Percentiles rank a stretch among this genome's conserved stretches.
These are phyloP conservation scores for Loripinus fragilis DNA, from an alignment of 2,888 invertebrate genomes.

Conservation along the genomic window DNA sequence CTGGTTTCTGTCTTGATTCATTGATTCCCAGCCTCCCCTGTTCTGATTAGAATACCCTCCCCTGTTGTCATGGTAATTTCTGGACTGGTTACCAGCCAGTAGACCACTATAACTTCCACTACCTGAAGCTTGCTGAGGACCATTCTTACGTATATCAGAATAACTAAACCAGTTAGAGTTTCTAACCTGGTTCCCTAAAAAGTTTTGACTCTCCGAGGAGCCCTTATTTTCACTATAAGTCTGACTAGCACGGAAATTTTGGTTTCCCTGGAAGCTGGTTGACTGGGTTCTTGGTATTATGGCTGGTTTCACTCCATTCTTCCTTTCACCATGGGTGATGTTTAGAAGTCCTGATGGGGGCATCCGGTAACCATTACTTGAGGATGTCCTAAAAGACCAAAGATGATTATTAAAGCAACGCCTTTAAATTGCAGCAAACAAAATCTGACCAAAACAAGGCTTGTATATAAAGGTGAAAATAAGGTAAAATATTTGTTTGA, in stretches of 20 bases:
- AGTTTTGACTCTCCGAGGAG: not conserved
- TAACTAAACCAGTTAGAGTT: not conserved
- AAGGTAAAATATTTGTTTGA: too few species aligned
- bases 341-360: conserved; percentile 86
- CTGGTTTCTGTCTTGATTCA: not conserved
- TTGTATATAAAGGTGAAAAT: too few species aligned
- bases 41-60: conserved; percentile 32
- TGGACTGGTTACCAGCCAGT: conserved; percentile 25
- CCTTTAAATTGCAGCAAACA: too few species aligned
- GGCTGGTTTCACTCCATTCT: conserved; percentile 55
- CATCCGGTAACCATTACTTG: conserved; percentile 85
- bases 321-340: conserved; percentile 86
- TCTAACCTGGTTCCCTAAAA: not conserved
- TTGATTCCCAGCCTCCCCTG: conserved; percentile 13
- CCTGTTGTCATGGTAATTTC: conserved; percentile 42
- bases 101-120: not conserved
- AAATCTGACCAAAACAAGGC: too few species aligned
- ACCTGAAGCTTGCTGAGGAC: not conserved
- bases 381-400: conserved; percentile 77
- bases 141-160: not conserved
- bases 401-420: too few species aligned
- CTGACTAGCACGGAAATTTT: too few species aligned
- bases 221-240: not conserved
- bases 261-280: conserved; percentile 21
- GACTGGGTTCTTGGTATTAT: conserved; percentile 9